Evolutionary conservation across 2,113 vertebrate genomes (phyloP).

Genomic region (Centrocercus urophasianus): DNA sequence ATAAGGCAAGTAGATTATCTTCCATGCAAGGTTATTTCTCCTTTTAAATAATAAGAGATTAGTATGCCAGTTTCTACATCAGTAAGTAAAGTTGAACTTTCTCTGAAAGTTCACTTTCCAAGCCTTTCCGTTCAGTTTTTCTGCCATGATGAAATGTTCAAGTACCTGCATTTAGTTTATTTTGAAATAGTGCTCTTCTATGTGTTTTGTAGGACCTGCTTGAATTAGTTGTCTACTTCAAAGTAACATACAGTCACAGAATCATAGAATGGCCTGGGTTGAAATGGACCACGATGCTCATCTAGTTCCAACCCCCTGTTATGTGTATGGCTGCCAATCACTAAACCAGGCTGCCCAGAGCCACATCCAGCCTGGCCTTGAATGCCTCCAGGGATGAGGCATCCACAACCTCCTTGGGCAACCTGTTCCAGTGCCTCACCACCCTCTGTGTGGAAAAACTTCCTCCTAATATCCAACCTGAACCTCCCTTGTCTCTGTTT

Average conservation of each 20-base stretch:
- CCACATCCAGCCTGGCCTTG: too few species aligned
- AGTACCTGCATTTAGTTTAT: neutral
- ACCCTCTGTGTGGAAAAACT: too few species aligned
- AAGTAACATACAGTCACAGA: neutral
- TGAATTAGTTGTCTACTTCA: neutral
- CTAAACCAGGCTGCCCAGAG: too few species aligned
- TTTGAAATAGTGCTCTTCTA: neutral
- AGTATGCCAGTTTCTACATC: neutral
- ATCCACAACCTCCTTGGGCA: too few species aligned
- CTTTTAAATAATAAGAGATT: constrained; percentile 39
- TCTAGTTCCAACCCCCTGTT: too few species aligned
- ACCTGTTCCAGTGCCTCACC: too few species aligned
- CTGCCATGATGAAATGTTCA: neutral
- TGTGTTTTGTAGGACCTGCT: neutral
- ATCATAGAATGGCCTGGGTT: too few species aligned
- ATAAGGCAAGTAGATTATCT: constrained; percentile 45
- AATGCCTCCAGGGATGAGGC: too few species aligned
- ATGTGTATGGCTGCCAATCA: too few species aligned
- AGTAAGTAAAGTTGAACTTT: constrained; percentile 30
- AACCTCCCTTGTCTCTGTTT: too few species aligned
- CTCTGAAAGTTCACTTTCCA: neutral
- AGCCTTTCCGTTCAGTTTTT: neutral
- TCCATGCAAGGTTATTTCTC: constrained; percentile 17
- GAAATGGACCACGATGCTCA: too few species aligned
- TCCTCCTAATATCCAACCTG: too few species aligned